These are phyloP conservation scores for Mesorhabditis sp. DNA, from an alignment of 2,888 invertebrate species.

Conservation along the genomic window DNA sequence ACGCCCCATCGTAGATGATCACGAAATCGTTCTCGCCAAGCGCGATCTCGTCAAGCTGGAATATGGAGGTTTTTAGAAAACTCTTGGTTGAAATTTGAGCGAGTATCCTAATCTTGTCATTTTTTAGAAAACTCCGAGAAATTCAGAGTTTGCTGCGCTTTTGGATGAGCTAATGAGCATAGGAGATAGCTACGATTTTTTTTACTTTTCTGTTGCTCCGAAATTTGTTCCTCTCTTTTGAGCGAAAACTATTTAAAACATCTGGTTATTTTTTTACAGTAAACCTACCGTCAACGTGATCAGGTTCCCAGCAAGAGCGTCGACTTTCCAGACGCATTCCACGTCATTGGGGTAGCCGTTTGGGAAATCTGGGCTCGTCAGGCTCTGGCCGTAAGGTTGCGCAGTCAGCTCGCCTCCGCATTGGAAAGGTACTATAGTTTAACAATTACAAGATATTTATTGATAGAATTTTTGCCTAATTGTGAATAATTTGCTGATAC, in stretches of 20 bases:
- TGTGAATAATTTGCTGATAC: slow-evolving; percentile 7
- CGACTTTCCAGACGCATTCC: slow-evolving; percentile 87
- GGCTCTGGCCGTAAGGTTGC: slow-evolving; percentile 79
- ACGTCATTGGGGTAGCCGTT: slow-evolving; percentile 89
- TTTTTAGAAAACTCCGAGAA: too few species aligned
- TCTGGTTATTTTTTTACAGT: neutral
- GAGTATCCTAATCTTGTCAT: too few species aligned
- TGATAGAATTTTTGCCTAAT: neutral
- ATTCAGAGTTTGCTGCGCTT: too few species aligned
- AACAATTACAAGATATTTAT: slow-evolving; percentile 14
- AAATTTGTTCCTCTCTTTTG: too few species aligned
- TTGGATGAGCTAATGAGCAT: too few species aligned
- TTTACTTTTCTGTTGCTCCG: too few species aligned
- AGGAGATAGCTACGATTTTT: too few species aligned
- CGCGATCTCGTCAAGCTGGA: slow-evolving; percentile 53
- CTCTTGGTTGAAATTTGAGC: too few species aligned
- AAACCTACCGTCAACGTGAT: slow-evolving; percentile 76
- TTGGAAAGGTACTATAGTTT: slow-evolving; percentile 69
- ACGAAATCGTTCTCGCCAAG: slow-evolving; percentile 71
- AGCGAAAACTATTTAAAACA: neutral
- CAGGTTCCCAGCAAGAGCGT: slow-evolving; percentile 79
- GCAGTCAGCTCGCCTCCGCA: slow-evolving; percentile 85
- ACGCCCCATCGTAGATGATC: slow-evolving; percentile 82
- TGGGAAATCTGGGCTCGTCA: slow-evolving; percentile 87
- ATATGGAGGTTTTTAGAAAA: neutral